A percentile compares a stretch with the other conserved stretches of the same genome.
Conservation (phyloP, 2,888 invertebrate species). For the Diachrysia chrysitis region DNA sequence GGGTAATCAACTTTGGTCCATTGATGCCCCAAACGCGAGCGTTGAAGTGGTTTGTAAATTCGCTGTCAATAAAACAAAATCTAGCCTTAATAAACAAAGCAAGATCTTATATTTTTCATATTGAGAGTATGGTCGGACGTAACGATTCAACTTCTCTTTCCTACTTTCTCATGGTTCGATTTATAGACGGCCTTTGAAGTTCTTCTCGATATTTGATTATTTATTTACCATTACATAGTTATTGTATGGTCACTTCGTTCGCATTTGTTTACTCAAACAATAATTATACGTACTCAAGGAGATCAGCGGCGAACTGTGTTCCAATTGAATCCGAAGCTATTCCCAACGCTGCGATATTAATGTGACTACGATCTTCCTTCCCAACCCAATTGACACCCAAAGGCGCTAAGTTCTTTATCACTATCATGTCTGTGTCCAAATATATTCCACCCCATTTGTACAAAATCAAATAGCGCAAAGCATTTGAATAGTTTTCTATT, state of each 20-base stretch:
- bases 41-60: not conserved
- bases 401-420: slow-evolving; percentile 89
- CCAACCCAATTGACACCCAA: slow-evolving; percentile 90
- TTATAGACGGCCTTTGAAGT: too few relatives aligned
- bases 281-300: slow-evolving; percentile 47
- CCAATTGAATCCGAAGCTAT: slow-evolving; percentile 78
- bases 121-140: not conserved
- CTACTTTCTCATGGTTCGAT: not conserved
- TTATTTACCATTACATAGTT: too few relatives aligned
- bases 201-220: too few relatives aligned
- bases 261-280: not conserved
- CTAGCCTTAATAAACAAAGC: not conserved
- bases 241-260: too few relatives aligned
- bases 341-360: slow-evolving; percentile 92
- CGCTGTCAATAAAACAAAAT: not conserved
- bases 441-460: slow-evolving; percentile 94
- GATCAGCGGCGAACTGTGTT: slow-evolving; percentile 37
- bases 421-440: slow-evolving; percentile 93
- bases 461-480: slow-evolving; percentile 91
- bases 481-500: slow-evolving; percentile 89
- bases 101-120: not conserved
- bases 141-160: too few relatives aligned
- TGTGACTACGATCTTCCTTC: slow-evolving; percentile 82
- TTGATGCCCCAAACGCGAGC: not conserved
- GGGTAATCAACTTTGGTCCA: not conserved